Percentiles rank a stretch among this genome's conserved stretches.
phyloP scores from a whole-genome alignment of 1,140 invertebrate species.

The Drosophila nigromelanica region DNA sequence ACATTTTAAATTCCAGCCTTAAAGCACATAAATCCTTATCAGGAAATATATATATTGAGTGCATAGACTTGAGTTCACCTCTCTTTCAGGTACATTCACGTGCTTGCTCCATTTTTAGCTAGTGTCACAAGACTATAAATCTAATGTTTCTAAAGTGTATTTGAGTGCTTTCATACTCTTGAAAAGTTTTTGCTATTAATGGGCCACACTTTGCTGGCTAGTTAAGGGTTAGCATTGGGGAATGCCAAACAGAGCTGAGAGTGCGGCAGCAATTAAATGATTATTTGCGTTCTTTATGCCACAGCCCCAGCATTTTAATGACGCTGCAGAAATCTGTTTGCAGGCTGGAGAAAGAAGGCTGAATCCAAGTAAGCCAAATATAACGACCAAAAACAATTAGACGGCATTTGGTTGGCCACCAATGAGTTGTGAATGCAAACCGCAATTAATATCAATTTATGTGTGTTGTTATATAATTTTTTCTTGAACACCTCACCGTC shows the following conservation, averaged over 20 bases:
- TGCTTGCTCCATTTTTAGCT: not conserved
- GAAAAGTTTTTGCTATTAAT: conserved; percentile 59
- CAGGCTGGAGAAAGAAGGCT: conserved; percentile 7
- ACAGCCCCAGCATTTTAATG: conserved; percentile 48
- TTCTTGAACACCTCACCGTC: conserved; percentile 44
- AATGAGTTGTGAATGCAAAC: conserved; percentile 46
- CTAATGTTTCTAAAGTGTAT: not conserved
- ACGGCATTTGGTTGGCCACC: conserved; percentile 27
- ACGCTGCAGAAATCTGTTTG: conserved; percentile 62
- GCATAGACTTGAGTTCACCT: too few relatives aligned
- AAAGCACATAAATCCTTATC: too few relatives aligned
- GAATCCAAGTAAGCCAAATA: conserved; percentile 23
- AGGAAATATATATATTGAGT: too few relatives aligned
- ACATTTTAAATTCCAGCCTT: too few relatives aligned
- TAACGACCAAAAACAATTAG: conserved; percentile 75
- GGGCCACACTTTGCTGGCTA: conserved; percentile 58
- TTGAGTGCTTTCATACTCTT: conserved; percentile 2
- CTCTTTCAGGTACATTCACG: too few relatives aligned
- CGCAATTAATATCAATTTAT: conserved; percentile 79
- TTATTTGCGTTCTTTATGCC: conserved; percentile 66
- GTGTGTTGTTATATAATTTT: conserved; percentile 51
- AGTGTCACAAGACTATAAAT: not conserved
- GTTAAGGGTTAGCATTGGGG: conserved; percentile 38
- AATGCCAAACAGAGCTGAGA: conserved; percentile 24
- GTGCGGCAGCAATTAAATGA: conserved; percentile 65